Conservation (phyloP, 2,113 vertebrate genomes). For the Edolisoma coerulescens region DNA sequence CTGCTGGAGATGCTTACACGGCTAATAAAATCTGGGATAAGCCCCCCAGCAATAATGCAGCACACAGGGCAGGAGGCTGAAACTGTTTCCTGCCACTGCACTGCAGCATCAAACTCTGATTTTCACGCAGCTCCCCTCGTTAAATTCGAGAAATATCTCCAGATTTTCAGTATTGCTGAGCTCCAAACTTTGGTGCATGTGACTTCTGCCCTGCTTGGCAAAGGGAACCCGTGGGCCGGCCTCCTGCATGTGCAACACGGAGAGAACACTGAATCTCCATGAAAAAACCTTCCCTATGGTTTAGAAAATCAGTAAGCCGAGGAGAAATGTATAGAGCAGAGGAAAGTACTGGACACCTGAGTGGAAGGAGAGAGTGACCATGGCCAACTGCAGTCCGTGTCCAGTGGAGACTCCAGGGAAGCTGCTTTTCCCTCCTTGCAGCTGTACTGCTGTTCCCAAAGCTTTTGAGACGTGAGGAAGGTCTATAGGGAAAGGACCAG, state of each 20-base stretch:
- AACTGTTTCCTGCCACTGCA: background rate
- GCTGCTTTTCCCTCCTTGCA: background rate
- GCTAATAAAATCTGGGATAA: background rate
- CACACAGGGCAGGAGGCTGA: background rate
- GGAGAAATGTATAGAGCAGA: background rate
- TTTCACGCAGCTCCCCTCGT: fast-evolving
- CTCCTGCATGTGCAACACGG: background rate
- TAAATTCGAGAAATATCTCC: background rate
- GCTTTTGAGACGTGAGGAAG: fast-evolving
- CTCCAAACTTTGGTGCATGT: background rate
- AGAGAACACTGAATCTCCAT: background rate
- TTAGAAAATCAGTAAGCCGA: background rate
- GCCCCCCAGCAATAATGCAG: background rate
- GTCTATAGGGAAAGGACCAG: background rate
- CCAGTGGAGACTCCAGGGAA: background rate
- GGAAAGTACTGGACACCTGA: background rate
- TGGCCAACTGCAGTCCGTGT: background rate
- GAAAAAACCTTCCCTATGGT: background rate
- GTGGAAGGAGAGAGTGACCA: background rate
- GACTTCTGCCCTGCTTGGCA: background rate
- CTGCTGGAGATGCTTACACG: fast-evolving
- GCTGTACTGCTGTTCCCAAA: background rate
- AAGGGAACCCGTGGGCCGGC: background rate
- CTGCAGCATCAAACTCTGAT: background rate
- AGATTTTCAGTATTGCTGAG: background rate